Conservation (phyloP, 1,140 invertebrate genomes). For the Argopecten irradians region DNA sequence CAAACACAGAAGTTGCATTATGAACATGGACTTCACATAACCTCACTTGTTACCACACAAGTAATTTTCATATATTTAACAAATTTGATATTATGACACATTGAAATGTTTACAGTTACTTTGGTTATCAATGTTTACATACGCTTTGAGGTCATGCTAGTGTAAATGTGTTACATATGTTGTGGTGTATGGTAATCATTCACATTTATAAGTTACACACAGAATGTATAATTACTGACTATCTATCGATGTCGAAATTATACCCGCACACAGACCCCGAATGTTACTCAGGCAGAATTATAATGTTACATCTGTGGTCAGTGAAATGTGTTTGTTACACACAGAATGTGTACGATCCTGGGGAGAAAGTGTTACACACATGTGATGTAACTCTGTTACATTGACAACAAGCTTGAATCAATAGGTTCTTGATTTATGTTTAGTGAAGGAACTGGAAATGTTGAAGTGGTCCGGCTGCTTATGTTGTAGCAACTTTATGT, state of each 20-base stretch:
- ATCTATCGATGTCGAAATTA: slow-evolving; percentile 54
- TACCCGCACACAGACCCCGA: slow-evolving; percentile 25
- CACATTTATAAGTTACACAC: slow-evolving; percentile 47
- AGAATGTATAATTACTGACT: slow-evolving; percentile 59
- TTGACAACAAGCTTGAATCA: slow-evolving; percentile 42
- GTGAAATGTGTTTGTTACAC: background rate
- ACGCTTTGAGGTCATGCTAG: slow-evolving; percentile 61
- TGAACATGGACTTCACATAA: too few relatives aligned
- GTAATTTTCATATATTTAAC: too few relatives aligned
- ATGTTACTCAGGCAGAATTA: background rate
- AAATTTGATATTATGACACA: background rate
- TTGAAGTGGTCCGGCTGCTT: background rate
- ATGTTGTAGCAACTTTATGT: background rate
- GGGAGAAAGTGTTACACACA: background rate
- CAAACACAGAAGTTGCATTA: too few relatives aligned
- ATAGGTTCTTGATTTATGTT: slow-evolving; percentile 17
- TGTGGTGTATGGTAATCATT: too few relatives aligned
- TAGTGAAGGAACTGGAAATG: background rate
- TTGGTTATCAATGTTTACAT: too few relatives aligned
- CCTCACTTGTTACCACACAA: too few relatives aligned
- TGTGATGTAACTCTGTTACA: slow-evolving; percentile 33
- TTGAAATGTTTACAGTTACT: slow-evolving; percentile 42
- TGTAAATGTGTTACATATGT: too few relatives aligned
- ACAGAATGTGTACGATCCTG: background rate
- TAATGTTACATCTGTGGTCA: background rate